Base-by-base conservation (phyloP, 2,113 vertebrate species). In the Galbula dea region DNA sequence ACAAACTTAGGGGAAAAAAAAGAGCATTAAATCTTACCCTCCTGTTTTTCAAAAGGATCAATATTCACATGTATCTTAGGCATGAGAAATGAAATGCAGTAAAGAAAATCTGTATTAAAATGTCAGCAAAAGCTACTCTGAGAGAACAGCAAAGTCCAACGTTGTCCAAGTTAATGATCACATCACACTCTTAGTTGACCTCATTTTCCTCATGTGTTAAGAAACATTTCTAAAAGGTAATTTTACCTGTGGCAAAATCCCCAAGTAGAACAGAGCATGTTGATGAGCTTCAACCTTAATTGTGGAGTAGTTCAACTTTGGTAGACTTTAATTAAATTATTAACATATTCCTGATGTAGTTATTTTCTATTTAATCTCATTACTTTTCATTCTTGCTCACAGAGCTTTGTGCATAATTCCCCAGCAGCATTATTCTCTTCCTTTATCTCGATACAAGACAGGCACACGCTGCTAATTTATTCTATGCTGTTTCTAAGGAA, bases 281-380 rank as follows among this genome's bases (percentile, higher is more conserved):
- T 67, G 54, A 75, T 41, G 57, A 26, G 34, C 69, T 93, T 96
- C 65, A 66, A 22, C 77, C 67, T 94, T 91, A 95, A 91, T 83
- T 95, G 68, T 48, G 85, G 75, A 97, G 90, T 26, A 96, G 77
- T 91, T 93, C 93, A 96, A 75, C 86, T 95, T 93, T 51, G 92
- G 75, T 59, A 87, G 69, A 80, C 74, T 95, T 97, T 97, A 97
- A 96, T 97, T 96, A 97, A 96, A 91, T 95, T 85, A 94, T 68
- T 96, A 95, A 89, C 86, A 94, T 81, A 89, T 93, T 95, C 93
- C 78, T 88, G 91, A 95, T 94, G 86, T 91, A 94, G 76, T 93
- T 97, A 95, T 96, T 97, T 97, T 95, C 88, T 85, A 22, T 76
- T 89, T 96, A 95, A 95, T 96, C 81, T 91, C 92, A 80, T 93